Base-by-base conservation (phyloP, 2,113 vertebrate species). In the Myxocyprinus asiaticus region DNA sequence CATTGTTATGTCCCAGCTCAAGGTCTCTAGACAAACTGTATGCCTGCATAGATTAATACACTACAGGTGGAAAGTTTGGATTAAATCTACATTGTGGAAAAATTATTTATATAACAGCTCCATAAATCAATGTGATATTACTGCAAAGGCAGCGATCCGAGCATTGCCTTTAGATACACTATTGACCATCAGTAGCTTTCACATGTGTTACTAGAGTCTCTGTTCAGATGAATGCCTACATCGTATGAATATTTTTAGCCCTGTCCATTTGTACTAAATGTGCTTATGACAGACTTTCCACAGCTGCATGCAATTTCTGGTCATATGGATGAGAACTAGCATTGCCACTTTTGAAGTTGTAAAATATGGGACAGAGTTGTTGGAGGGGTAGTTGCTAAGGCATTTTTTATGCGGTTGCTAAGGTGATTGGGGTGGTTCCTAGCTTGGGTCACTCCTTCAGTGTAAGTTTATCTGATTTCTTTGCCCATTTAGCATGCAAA, bases 1-100 rank as follows among this genome's bases (percentile, higher is more conserved):
- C 15, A 42, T 67, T 81, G 66, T 77, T 77, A 80, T 67, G 79
- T 66, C 17, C 55, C 53, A 63, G 55, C 48, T 67, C 64, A 44
- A 76, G 65, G 70, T 79, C 64, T 82, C 17, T n/a, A 68, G 42
- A 48, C 67, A 48, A 1, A 33, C 22, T 33, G 22, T 33, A 33
- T 78, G 67, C 47, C 59, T 67, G 56, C 53, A 43, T 68, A 51
- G 48, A 33, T 73, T 56, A 65, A 59, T 69, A 22, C 51, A 45
- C 44, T 44, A 81, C 22, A 53, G 62, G 61, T 62, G 79, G 64
- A 61, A 80, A 42, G 22, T 59, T 42, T 66, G 8, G 59, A 33
- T 58, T 73, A 11, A 1, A 59, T 5, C 15, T 44, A 55, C 12
- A 11, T 4, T 56, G n/a, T 58, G 62, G n/a, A 56, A 15, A n/a